Conservation (phyloP, 2,797 vertebrate species). For the Hapalemur alaotrensis region DNA sequence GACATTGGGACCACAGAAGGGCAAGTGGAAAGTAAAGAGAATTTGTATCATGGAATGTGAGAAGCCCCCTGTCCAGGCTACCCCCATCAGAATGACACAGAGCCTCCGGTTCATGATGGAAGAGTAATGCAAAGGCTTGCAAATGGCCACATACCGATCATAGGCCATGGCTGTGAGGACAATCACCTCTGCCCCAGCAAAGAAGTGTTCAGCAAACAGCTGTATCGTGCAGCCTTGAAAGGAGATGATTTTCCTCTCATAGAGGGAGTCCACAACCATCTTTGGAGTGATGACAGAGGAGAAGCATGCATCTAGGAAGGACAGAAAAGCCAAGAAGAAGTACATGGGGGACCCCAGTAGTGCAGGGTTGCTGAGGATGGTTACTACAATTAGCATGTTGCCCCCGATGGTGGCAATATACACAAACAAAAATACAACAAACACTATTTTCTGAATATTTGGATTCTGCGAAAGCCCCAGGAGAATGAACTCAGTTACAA, state of each 20-base stretch:
- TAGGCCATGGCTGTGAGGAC: constrained; percentile 73
- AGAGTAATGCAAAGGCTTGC: constrained; percentile 72
- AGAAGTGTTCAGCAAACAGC: constrained; percentile 60
- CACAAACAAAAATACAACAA: constrained; percentile 18
- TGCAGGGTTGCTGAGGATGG: background rate
- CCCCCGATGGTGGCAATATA: background rate
- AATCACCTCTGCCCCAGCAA: constrained; percentile 52
- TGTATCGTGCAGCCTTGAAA: constrained; percentile 66
- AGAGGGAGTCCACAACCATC: constrained; percentile 42
- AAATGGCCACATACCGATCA: constrained; percentile 77
- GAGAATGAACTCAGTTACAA: constrained; percentile 52
- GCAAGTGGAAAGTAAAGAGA: constrained; percentile 52
- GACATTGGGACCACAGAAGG: constrained; percentile 69
- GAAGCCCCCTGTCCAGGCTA: constrained; percentile 50
- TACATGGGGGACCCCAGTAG: constrained; percentile 61
- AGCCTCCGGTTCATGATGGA: constrained; percentile 45
- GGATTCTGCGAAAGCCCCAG: constrained; percentile 58
- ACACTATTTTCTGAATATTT: constrained; percentile 43
- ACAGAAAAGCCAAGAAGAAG: constrained; percentile 69
- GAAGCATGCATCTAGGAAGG: constrained; percentile 70
- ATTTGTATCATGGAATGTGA: constrained; percentile 45
- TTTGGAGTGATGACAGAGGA: constrained; percentile 64
- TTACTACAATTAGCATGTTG: constrained; percentile 52
- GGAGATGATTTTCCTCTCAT: constrained; percentile 62
- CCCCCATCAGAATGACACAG: background rate